phyloP scores from a whole-genome alignment of 2,113 vertebrate species.

The Anhinga anhinga region DNA sequence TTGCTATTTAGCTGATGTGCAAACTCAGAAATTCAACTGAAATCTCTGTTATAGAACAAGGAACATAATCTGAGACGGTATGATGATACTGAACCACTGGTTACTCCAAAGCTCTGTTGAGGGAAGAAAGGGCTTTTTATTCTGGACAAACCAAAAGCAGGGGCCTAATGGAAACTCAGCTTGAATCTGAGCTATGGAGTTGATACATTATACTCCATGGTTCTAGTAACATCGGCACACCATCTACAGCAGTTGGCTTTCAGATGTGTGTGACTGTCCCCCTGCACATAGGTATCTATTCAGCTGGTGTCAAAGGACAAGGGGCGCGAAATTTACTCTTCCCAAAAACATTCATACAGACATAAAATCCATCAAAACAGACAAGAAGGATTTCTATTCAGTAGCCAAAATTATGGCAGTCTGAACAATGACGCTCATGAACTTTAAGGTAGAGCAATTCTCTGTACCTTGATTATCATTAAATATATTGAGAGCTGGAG shows the following conservation, averaged over 20 bases:
- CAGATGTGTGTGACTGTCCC: background rate
- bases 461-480: conserved; percentile 89
- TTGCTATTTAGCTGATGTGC: background rate
- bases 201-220: background rate
- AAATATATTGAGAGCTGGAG: conserved; percentile 88
- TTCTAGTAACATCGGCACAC: background rate
- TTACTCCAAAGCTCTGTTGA: background rate
- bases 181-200: background rate
- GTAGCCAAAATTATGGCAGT: background rate
- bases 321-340: background rate
- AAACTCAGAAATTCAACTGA: background rate
- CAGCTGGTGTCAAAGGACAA: background rate
- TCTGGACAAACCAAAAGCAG: background rate
- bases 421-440: background rate
- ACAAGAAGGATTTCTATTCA: background rate
- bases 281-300: rapidly evolving
- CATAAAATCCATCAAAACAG: background rate
- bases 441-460: background rate
- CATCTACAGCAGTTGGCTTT: background rate
- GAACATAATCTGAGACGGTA: background rate
- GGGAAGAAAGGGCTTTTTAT: background rate
- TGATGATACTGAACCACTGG: background rate
- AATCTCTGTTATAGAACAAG: background rate
- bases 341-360: background rate
- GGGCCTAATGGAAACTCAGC: background rate